Evolutionary conservation across 2,888 invertebrate genomes (phyloP).

Genomic region (Rotaria macrura): DNA sequence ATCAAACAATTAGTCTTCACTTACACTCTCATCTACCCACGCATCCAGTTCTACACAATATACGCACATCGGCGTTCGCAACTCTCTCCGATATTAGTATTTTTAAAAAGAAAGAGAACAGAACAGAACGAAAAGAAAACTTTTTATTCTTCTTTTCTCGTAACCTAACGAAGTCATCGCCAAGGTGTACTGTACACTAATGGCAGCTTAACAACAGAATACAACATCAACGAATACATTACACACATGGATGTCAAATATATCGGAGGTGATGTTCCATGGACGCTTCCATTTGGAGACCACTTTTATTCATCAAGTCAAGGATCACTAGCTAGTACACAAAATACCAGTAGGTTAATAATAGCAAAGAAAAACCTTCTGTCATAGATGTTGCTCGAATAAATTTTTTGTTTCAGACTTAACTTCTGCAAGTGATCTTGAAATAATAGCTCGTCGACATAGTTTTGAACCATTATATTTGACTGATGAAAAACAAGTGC

Average conservation of each 20-base stretch:
- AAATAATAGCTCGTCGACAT: neutral
- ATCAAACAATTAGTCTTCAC: no score
- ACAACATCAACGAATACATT: neutral
- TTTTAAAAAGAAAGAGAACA: no score
- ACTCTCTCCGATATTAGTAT: no score
- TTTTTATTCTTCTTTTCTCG: no score
- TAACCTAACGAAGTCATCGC: neutral
- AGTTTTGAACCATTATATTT: neutral
- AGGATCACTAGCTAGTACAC: neutral
- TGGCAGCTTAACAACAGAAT: neutral
- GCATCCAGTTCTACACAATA: no score
- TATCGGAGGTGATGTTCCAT: neutral
- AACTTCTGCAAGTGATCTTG: neutral
- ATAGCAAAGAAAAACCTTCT: neutral
- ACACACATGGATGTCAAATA: neutral
- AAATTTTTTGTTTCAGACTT: neutral
- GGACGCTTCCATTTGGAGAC: conserved; percentile 8
- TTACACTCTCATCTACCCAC: no score
- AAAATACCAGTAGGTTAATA: neutral
- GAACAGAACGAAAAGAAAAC: no score
- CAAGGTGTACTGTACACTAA: neutral
- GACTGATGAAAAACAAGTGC: neutral
- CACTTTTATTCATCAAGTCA: neutral
- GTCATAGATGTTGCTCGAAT: neutral
- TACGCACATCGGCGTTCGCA: no score